Conservation (phyloP, 2,888 invertebrate species). For the Bellardia bayeri region DNA sequence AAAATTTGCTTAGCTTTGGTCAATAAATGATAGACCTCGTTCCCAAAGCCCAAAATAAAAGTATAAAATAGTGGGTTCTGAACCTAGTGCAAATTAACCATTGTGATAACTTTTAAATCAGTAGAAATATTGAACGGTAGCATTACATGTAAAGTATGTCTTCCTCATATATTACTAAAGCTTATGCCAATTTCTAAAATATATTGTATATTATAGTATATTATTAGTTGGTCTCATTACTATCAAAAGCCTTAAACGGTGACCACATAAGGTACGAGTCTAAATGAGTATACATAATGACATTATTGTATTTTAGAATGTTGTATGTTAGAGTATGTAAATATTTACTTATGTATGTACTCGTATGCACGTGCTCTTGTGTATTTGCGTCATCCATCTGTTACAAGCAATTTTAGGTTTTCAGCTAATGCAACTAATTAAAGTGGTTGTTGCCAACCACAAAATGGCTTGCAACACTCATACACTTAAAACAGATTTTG, state of each 20-base stretch:
- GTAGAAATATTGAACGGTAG: too few species aligned
- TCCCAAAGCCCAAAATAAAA: too few species aligned
- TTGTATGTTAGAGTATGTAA: conserved; percentile 12
- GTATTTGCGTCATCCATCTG: conserved; percentile 64
- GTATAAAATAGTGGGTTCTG: too few species aligned
- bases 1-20: too few species aligned
- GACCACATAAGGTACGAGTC: conserved; percentile 64
- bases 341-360: background rate
- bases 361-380: background rate
- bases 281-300: background rate
- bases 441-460: conserved; percentile 78
- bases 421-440: conserved; percentile 79
- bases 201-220: background rate
- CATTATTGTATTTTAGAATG: background rate
- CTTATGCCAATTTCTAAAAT: too few species aligned
- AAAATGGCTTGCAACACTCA: conserved; percentile 67
- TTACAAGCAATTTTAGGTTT: conserved; percentile 71
- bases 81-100: too few species aligned
- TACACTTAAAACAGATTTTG: conserved; percentile 42
- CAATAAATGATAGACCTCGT: too few species aligned
- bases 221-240: conserved; percentile 38
- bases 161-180: too few species aligned
- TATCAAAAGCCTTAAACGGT: conserved; percentile 8
- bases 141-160: too few species aligned
- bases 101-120: too few species aligned